Evolutionary conservation across 1,140 invertebrate genomes (phyloP).

Genomic region (Drosophila asahinai): DNA sequence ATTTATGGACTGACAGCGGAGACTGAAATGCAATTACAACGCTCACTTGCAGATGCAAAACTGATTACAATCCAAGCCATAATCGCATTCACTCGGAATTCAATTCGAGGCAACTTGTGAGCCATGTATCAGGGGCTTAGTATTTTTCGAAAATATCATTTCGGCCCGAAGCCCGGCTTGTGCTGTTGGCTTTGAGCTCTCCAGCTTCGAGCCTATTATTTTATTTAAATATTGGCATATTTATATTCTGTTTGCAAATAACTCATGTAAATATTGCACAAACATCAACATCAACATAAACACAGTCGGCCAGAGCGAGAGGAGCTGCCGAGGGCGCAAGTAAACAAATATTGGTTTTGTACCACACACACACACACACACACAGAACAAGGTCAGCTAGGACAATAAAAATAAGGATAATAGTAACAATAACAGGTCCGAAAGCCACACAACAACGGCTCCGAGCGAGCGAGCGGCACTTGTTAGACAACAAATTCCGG

Average conservation of each 20-base stretch:
- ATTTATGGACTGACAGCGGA: neutral
- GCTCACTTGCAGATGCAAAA: neutral
- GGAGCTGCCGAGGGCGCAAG: constrained; percentile 12
- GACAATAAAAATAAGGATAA: constrained; percentile 34
- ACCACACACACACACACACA: neutral
- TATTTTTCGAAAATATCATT: constrained; percentile 22
- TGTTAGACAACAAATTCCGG: constrained; percentile 18
- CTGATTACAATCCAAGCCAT: neutral
- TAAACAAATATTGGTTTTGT: constrained; percentile 32
- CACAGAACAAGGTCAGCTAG: constrained; percentile 10
- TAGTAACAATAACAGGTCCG: constrained; percentile 19
- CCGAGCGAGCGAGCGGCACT: constrained; percentile 3
- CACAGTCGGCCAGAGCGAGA: neutral
- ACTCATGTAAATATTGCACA: constrained; percentile 47
- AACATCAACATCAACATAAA: constrained; percentile 35
- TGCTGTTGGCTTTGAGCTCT: neutral
- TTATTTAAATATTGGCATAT: constrained; percentile 40
- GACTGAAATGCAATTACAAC: constrained; percentile 13
- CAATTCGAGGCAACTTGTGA: neutral
- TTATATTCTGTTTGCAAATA: constrained; percentile 50
- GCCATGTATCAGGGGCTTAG: neutral
- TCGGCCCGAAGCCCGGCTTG: too few relatives aligned
- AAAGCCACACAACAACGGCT: neutral
- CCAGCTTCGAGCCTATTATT: constrained; percentile 18
- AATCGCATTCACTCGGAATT: constrained; percentile 2